Evolutionary conservation across 1,140 invertebrate species (phyloP), one percentile per base, ranked within the genome.

Genomic region (Solen grandis): DNA sequence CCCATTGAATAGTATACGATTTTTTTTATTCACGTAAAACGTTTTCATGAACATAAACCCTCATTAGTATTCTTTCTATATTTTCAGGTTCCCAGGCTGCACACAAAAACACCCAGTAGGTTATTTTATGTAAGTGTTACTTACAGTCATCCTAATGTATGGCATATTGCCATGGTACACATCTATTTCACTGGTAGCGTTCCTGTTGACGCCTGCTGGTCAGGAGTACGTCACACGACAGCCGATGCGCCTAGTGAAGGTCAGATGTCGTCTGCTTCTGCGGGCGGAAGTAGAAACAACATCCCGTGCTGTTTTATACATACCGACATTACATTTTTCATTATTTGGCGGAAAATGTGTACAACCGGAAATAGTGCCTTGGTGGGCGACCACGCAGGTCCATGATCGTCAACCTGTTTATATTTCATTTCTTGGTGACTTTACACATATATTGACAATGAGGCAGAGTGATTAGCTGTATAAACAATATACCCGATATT

Each of bases 141-240:
- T 88, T 87, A 89, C 86, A 82, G 70, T 63, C 79, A 66, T 85
- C 68, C 62, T 75, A 69, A n/a, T 75, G 89, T 90, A 90, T 87
- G 89, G 88, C 89, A 90, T 89, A 90, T 90, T 90, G 89, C 86
- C 89, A 90, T 88, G 84, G 81, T 69, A 41, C 60, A 54, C 72
- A 41, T 76, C 46, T 78, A 50, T 19, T 8, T 8, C 8, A 8
- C 41, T 46, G 8, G 33, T 29, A 57, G 75, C 65, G 38, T 59
- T n/a, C 35, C 29, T 41, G 46, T 14, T 57, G 46, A 36, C 31
- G 33, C 35, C 63, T 60, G 75, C 75, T 68, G 75, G 75, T 55
- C 75, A 25, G 65, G 63, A 57, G 25, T 14, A 41, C 36, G 55
- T 69, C 75, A 46, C 16, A 19, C 31, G 33, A n/a, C n/a, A n/a